Evolutionary conservation across 2,888 invertebrate species (phyloP).

Genomic region (Gymnoscelis rufifasciata): DNA sequence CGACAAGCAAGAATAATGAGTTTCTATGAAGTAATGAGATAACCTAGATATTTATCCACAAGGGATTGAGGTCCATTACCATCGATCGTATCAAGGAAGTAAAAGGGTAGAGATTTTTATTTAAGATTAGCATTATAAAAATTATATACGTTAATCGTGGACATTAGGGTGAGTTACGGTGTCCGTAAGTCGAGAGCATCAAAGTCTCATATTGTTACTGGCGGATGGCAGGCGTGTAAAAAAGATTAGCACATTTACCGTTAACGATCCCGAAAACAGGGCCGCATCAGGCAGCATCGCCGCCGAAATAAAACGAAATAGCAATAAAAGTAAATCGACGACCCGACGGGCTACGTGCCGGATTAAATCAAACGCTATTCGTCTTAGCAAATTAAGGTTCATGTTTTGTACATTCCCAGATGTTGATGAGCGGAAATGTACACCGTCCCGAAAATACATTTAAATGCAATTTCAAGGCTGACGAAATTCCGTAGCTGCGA

Average conservation of each 20-base stretch:
- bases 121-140: constrained; percentile 41
- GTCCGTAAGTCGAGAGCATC: constrained; percentile 49
- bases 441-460: constrained; percentile 51
- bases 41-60: constrained; percentile 23
- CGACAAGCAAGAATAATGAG: constrained; percentile 20
- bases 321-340: constrained; percentile 77
- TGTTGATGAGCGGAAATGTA: constrained; percentile 59
- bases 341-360: constrained; percentile 63
- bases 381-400: constrained; percentile 75
- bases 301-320: constrained; percentile 71
- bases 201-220: constrained; percentile 58
- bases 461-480: constrained; percentile 52
- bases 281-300: constrained; percentile 62
- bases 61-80: constrained; percentile 29
- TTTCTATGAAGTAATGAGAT: constrained; percentile 22
- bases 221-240: constrained; percentile 44
- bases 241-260: constrained; percentile 75
- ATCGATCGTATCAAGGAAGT: constrained; percentile 31
- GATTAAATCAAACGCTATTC: constrained; percentile 77
- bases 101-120: constrained; percentile 33
- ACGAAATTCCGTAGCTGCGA: constrained; percentile 33
- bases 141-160: constrained; percentile 57
- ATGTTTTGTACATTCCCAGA: constrained; percentile 62
- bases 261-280: constrained; percentile 75
- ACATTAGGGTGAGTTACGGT: constrained; percentile 57